Base-by-base conservation (phyloP, 23 tunicate species). In the Ascidia mentula region DNA sequence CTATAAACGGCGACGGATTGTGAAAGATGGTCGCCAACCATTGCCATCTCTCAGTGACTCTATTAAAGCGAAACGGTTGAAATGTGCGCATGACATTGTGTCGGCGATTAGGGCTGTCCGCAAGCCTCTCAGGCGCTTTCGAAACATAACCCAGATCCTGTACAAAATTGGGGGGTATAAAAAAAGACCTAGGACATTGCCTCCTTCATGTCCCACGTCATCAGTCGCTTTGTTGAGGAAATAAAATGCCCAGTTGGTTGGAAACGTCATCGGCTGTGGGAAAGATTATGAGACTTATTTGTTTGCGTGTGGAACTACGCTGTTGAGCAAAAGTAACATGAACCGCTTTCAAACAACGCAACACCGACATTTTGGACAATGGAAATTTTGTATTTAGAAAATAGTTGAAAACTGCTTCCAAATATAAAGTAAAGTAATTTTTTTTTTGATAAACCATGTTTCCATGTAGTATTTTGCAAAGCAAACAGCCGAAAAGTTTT, bases 151-250 rank as follows among this genome's bases (percentile, higher is more conserved):
- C n/a, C 24, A 20, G 65, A 53, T 53, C 65, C 65, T 28, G 24
- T 53, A n/a, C 24, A 53, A 9, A 28, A 20, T 53, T 3, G 24
- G 13, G 65, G 13, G 65, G 65, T 53, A 20, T 53, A 53, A 53
- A 53, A 53, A 53, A n/a, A n/a, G n/a, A n/a, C n/a, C n/a, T 53
- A 53, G 65, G 24, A 53, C 65, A 53, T 53, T 53, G 65, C 65
- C 65, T 53, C 65, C 12, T 28, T 53, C 2, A 28, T 6, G 65
- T 26, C 65, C 28, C 12, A 9, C 65, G 65, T 53, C 65, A 53
- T 9, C 7, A 9, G 1, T 53, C 65, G 65, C 1, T 26, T 53
- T 26, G 65, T n/a, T 53, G 28, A 53, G 4, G 12, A 5, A 53
- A 53, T 28, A 53, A 53, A 20, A 26, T 26, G 28, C 13, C 13